Conservation (phyloP, 2,888 invertebrate species). For the Eulithis testata region DNA sequence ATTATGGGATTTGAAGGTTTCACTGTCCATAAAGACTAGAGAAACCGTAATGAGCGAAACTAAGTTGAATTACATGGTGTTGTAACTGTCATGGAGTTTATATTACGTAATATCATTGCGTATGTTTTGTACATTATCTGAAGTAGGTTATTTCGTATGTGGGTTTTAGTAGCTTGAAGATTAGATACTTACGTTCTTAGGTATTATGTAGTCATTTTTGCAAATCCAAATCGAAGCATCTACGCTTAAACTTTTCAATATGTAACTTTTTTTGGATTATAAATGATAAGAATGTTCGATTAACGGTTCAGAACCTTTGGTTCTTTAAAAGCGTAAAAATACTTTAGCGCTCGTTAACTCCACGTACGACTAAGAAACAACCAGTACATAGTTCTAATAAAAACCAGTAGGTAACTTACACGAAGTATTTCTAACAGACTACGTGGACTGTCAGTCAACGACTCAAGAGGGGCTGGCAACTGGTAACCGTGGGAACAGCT, state of each 20-base stretch:
- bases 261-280: no score
- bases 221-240: no score
- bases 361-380: not conserved
- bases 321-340: not conserved
- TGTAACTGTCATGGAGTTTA: constrained; percentile 16
- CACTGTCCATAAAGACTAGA: constrained; percentile 13
- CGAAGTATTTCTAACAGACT: not conserved
- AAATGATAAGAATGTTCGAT: no score
- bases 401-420: no score
- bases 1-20: constrained; percentile 35
- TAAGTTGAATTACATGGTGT: constrained; percentile 25
- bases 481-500: constrained; percentile 19
- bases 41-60: constrained; percentile 33
- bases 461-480: constrained; percentile 7
- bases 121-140: constrained; percentile 5
- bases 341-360: not conserved
- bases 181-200: no score
- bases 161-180: no score
- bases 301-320: no score
- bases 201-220: no score
- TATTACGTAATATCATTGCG: constrained; percentile 14
- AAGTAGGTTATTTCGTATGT: no score
- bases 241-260: no score
- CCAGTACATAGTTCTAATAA: not conserved
- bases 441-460: constrained; percentile 10